A percentile compares a stretch with the other conserved stretches of the same genome.
Evolutionary conservation across 2,797 vertebrate genomes (phyloP).

Genomic region (Gymnopithys bicolor): DNA sequence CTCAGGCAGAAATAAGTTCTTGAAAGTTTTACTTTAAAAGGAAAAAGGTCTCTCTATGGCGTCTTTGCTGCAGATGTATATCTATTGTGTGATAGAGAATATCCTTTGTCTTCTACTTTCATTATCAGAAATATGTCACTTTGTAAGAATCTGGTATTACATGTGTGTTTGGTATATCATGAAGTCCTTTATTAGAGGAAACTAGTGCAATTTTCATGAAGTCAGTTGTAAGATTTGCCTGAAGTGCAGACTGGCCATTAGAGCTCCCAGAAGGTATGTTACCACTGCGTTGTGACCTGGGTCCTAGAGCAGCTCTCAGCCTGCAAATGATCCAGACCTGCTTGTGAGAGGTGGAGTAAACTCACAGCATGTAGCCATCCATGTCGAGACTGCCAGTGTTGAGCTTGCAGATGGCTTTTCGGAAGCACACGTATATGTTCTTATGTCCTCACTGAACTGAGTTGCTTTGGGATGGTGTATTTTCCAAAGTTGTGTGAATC

Average conservation of each 20-base stretch:
- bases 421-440: neutral
- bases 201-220: neutral
- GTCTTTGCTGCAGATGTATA: neutral
- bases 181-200: neutral
- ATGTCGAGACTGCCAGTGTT: neutral
- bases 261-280: neutral
- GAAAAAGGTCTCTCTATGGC: neutral
- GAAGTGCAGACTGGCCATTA: neutral
- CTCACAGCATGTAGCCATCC: neutral
- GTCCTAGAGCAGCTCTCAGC: neutral
- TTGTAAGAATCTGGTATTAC: neutral
- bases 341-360: neutral
- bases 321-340: neutral
- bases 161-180: neutral
- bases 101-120: neutral
- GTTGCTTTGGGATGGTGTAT: neutral
- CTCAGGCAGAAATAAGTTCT: neutral
- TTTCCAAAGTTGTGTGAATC: neutral
- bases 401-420: neutral
- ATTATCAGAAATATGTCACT: neutral
- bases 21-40: neutral
- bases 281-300: neutral
- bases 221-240: rapidly evolving
- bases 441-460: neutral
- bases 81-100: neutral